phyloP scores from a whole-genome alignment of 1,140 invertebrate species.

The Hetaerina americana region DNA sequence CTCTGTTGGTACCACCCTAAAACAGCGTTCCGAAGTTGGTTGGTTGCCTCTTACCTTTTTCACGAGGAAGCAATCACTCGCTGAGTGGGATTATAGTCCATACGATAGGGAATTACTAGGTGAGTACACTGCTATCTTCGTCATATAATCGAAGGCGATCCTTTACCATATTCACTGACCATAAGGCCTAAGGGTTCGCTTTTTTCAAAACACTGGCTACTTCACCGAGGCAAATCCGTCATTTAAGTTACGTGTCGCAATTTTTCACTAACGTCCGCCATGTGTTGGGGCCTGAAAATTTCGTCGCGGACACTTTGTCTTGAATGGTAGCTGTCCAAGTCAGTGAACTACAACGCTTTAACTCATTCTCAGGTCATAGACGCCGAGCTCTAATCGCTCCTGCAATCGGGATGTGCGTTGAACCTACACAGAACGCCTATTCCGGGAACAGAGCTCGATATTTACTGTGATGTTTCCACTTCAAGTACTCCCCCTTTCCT shows the following conservation, averaged over 20 bases:
- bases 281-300: conserved; percentile 21
- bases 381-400: conserved; percentile 7
- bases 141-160: neutral
- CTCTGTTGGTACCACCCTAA: neutral
- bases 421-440: conserved; percentile 1
- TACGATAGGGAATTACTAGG: neutral
- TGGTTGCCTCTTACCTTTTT: neutral
- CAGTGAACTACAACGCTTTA: neutral
- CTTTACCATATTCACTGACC: neutral
- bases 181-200: too few relatives aligned
- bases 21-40: neutral
- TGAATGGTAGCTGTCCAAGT: neutral
- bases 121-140: neutral
- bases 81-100: neutral
- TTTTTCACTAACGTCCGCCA: conserved; percentile 16
- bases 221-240: conserved; percentile 16
- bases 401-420: neutral
- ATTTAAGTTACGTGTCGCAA: conserved; percentile 19
- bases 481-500: conserved; percentile 6
- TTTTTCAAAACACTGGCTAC: too few relatives aligned
- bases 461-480: conserved; percentile 18
- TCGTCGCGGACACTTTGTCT: conserved; percentile 21
- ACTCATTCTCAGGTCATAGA: conserved; percentile 1
- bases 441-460: conserved; percentile 14
- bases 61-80: neutral